Percentiles rank a stretch among this genome's conserved stretches.
Conservation (phyloP, 2,888 invertebrate genomes). For the Drosophila buzzatii region DNA sequence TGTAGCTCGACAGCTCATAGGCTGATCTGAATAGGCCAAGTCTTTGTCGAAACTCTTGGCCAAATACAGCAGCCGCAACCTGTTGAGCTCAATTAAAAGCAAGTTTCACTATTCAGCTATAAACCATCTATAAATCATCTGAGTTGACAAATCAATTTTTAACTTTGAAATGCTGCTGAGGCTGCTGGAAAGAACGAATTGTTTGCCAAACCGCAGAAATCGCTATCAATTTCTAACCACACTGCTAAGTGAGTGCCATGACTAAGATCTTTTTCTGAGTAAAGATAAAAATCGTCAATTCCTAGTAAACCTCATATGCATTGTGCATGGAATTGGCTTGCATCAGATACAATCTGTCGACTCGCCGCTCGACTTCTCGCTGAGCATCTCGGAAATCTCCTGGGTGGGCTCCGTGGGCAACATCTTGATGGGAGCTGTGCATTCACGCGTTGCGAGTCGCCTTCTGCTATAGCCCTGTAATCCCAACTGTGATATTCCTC, state of each 20-base stretch:
- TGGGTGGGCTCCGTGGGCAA: slow-evolving; percentile 83
- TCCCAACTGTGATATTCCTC: too few species aligned
- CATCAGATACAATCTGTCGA: slow-evolving; percentile 68
- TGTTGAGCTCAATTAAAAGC: too few species aligned
- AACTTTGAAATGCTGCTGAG: too few species aligned
- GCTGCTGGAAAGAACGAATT: slow-evolving; percentile 46
- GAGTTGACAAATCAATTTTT: too few species aligned
- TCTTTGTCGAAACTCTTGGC: too few species aligned
- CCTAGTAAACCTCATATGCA: slow-evolving; percentile 80
- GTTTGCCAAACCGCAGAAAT: slow-evolving; percentile 53
- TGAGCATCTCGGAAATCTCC: slow-evolving; percentile 71
- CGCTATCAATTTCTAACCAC: slow-evolving; percentile 71
- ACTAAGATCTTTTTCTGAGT: too few species aligned
- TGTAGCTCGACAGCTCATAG: too few species aligned
- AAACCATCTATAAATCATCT: too few species aligned
- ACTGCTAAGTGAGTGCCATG: slow-evolving; percentile 63
- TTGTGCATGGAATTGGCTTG: slow-evolving; percentile 83
- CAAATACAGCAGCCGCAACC: too few species aligned
- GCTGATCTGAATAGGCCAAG: too few species aligned
- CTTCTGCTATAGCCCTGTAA: too few species aligned
- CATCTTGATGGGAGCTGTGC: slow-evolving; percentile 71
- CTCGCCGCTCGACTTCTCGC: slow-evolving; percentile 62
- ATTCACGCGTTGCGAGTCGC: slow-evolving; percentile 67
- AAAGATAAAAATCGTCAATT: neutral
- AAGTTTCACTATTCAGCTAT: too few species aligned